Conservation (phyloP, 35 echinoderm and acorn worm genomes). For the Strongylocentrotus purpuratus region DNA sequence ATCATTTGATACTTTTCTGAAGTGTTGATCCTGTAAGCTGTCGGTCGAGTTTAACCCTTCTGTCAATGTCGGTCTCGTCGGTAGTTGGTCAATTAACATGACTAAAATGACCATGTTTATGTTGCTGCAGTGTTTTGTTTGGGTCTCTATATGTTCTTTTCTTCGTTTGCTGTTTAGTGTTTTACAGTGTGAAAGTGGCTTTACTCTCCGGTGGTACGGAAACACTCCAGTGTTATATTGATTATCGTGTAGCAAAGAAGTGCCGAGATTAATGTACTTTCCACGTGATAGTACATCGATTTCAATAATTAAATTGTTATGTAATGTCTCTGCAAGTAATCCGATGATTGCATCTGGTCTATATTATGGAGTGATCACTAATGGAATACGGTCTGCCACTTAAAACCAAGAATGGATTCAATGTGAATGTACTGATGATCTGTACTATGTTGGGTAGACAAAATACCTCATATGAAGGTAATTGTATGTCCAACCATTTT, state of each 20-base stretch:
- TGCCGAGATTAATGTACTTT: slow-evolving; percentile 4
- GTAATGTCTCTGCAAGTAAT: background rate
- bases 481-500: no score
- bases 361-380: background rate
- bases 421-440: background rate
- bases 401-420: background rate
- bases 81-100: no score
- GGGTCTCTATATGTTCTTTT: no score
- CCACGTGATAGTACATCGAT: background rate
- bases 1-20: no score
- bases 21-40: no score
- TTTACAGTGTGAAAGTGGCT: background rate
- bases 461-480: no score
- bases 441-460: no score
- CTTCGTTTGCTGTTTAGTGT: no score
- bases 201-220: background rate
- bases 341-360: background rate
- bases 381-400: background rate
- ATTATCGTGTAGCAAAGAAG: background rate
- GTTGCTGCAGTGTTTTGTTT: no score
- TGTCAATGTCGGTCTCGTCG: no score
- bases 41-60: no score
- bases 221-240: background rate
- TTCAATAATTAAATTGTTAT: background rate
- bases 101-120: no score